Conservation (phyloP, 92 coral and sea anemone genomes). For the Paramuricea clavata region DNA sequence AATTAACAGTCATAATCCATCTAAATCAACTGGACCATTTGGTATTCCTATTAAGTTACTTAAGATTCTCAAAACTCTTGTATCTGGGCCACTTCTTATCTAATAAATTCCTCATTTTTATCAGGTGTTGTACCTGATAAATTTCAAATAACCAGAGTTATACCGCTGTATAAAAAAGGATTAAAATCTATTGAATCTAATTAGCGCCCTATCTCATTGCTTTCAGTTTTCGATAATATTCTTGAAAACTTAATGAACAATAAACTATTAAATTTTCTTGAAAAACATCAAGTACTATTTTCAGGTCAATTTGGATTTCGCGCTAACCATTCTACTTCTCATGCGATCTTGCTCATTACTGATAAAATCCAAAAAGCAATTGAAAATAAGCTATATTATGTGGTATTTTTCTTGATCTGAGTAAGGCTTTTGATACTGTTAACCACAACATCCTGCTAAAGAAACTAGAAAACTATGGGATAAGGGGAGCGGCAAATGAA, state of each 20-base stretch:
- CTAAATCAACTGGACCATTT: no score
- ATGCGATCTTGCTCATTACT: no score
- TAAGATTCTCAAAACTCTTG: neutral
- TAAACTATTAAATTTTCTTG: neutral
- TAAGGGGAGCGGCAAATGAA: neutral
- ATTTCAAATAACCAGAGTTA: neutral
- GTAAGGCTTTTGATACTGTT: no score
- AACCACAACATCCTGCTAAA: neutral
- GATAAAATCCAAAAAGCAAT: no score
- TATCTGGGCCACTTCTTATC: neutral
- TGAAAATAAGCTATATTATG: neutral
- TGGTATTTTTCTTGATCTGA: neutral
- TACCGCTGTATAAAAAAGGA: neutral
- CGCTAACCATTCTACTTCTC: neutral
- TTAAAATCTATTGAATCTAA: neutral
- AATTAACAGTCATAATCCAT: no score
- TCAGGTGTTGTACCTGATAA: neutral
- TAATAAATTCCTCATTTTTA: neutral
- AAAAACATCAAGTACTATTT: neutral
- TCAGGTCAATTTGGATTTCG: neutral
- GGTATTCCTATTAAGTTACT: no score
- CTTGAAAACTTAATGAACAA: neutral
- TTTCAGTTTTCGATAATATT: neutral
- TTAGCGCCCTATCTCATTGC: neutral
- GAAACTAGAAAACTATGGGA: no score